Conservation (phyloP, 2,888 invertebrate species). For the Chaetoderma sp. region DNA sequence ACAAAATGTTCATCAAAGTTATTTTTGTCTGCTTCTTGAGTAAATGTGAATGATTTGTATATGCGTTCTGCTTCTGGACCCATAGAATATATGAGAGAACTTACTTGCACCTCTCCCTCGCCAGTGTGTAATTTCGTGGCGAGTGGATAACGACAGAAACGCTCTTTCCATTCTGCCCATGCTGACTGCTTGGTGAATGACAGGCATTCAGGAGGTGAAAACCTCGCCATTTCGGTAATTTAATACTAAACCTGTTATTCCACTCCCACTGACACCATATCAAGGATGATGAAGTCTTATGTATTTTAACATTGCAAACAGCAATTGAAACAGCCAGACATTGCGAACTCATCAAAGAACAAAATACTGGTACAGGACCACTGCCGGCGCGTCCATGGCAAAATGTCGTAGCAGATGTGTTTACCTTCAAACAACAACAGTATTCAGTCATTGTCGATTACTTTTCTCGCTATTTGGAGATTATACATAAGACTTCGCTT, state of each 20-base stretch:
- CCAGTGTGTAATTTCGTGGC: constrained; percentile 35
- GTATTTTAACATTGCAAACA: too few relatives aligned
- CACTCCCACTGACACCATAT: constrained; percentile 6
- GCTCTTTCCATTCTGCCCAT: constrained; percentile 33
- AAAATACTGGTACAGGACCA: too few relatives aligned
- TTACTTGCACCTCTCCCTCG: constrained; percentile 17
- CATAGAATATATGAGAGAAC: constrained; percentile 17
- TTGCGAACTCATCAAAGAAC: too few relatives aligned
- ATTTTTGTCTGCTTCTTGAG: not conserved
- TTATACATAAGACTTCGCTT: too few relatives aligned
- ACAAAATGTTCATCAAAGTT: constrained; percentile 18
- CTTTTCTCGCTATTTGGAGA: too few relatives aligned
- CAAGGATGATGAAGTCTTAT: not conserved
- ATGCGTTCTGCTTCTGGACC: constrained; percentile 11
- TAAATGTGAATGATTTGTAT: not conserved
- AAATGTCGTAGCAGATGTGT: too few relatives aligned
- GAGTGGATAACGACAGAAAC: constrained; percentile 23
- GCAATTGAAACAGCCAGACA: too few relatives aligned
- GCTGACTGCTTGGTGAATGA: constrained; percentile 16
- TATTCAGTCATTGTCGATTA: too few relatives aligned
- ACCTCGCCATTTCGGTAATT: not conserved
- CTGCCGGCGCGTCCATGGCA: too few relatives aligned
- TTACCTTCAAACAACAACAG: too few relatives aligned
- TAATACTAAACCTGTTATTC: too few relatives aligned
- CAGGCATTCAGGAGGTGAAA: constrained; percentile 1